Percentiles rank a stretch among this genome's conserved stretches.
Evolutionary conservation across 2,888 invertebrate genomes (phyloP).

Genomic region (Dryomyza anilis): DNA sequence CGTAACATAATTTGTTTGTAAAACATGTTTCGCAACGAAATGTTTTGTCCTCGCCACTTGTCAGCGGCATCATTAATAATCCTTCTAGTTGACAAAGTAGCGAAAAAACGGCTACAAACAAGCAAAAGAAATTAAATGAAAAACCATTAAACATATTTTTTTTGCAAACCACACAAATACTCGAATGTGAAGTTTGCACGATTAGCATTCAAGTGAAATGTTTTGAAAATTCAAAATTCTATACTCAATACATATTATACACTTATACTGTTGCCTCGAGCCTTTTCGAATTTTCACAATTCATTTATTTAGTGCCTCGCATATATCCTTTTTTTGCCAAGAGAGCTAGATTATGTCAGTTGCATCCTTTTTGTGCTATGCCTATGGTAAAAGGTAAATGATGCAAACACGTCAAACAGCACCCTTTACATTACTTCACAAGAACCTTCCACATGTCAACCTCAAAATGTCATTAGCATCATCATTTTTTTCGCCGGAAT

Average conservation of each 20-base stretch:
- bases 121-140: slow-evolving; percentile 24
- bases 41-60: slow-evolving; percentile 45
- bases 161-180: slow-evolving; percentile 23
- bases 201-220: slow-evolving; percentile 30
- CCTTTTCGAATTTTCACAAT: slow-evolving; percentile 32
- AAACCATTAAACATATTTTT: slow-evolving; percentile 30
- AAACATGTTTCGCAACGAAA: background rate
- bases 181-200: slow-evolving; percentile 12
- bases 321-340: slow-evolving; percentile 4
- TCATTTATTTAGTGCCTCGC: slow-evolving; percentile 36
- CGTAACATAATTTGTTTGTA: slow-evolving; percentile 15
- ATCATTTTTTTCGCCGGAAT: slow-evolving; percentile 25
- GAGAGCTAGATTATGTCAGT: slow-evolving; percentile 41
- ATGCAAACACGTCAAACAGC: slow-evolving; percentile 48
- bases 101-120: slow-evolving; percentile 26
- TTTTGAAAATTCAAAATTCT: no score
- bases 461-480: slow-evolving; percentile 57
- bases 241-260: no score
- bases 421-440: background rate
- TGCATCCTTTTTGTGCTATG: slow-evolving; percentile 34
- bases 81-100: slow-evolving; percentile 39
- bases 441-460: slow-evolving; percentile 44
- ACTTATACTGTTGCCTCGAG: background rate
- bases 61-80: slow-evolving; percentile 56
- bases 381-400: no score